These are phyloP conservation scores for crab-eating macaque (Macaca fascicularis) DNA, from an alignment of 2,113 vertebrate genomes.

Conservation along the genomic window DNA sequence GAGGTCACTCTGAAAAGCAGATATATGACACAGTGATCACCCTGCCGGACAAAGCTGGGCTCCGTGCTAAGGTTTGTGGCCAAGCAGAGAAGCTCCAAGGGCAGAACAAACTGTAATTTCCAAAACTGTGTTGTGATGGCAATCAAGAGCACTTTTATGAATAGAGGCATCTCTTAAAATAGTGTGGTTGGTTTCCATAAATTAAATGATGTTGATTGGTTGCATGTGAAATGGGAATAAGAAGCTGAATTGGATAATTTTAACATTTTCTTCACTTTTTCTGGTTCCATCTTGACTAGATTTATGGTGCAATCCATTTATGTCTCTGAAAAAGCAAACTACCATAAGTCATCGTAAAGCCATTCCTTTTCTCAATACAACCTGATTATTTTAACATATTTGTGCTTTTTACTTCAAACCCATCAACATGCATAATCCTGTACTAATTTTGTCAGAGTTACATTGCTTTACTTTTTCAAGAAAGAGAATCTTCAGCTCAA, in stretches of 20 bases:
- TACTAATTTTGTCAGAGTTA: background rate
- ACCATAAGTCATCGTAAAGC: background rate
- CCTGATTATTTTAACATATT: background rate
- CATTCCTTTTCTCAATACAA: background rate
- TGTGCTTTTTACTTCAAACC: conserved; percentile 38
- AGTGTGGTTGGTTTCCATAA: conserved; percentile 33
- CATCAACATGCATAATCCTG: background rate
- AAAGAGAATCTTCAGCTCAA: background rate
- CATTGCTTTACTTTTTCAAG: background rate
- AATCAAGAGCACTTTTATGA: conserved; percentile 15
- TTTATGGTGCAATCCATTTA: conserved; percentile 33
- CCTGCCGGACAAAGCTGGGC: background rate
- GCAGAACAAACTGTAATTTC: background rate
- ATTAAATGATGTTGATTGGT: background rate
- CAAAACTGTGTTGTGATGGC: background rate
- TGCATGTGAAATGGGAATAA: background rate
- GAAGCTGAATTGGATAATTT: conserved; percentile 1
- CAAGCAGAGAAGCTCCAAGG: background rate
- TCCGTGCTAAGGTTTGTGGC: background rate
- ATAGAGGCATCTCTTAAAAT: conserved; percentile 3
- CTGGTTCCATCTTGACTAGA: background rate
- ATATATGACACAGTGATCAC: background rate
- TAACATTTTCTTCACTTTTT: conserved; percentile 48
- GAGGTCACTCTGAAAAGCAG: background rate
- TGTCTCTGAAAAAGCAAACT: conserved; percentile 30